These are phyloP conservation scores for Heliconius aoede DNA, from an alignment of 2,888 invertebrate species.

Conservation along the genomic window DNA sequence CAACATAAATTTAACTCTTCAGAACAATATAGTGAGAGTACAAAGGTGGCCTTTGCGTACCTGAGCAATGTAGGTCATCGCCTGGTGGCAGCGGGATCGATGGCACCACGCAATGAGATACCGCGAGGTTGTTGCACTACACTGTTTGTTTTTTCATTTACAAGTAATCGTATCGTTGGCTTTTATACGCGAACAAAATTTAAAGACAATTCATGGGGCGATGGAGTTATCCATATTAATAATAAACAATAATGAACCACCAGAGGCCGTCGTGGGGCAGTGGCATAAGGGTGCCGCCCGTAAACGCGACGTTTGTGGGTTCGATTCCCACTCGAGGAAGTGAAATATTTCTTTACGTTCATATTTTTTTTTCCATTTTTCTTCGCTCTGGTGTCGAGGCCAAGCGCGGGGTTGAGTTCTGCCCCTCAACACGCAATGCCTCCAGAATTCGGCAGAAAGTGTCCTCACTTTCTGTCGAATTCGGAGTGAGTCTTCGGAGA, in stretches of 20 bases:
- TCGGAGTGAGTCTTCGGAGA: too few relatives aligned
- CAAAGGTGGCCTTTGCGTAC: conserved; percentile 36
- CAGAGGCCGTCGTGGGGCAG: too few relatives aligned
- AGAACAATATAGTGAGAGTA: background rate
- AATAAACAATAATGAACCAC: conserved; percentile 8
- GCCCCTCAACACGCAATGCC: too few relatives aligned
- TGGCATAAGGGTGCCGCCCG: too few relatives aligned
- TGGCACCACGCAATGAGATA: conserved; percentile 44
- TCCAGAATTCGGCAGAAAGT: too few relatives aligned
- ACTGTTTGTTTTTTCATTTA: conserved; percentile 42
- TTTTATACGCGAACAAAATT: conserved; percentile 31
- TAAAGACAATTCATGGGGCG: conserved; percentile 21
- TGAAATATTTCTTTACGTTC: too few relatives aligned
- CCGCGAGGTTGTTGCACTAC: conserved; percentile 44
- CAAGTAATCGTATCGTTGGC: conserved; percentile 36
- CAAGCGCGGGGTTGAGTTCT: too few relatives aligned
- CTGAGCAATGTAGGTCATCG: conserved; percentile 47
- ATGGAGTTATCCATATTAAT: conserved; percentile 16
- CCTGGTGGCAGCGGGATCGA: conserved; percentile 41
- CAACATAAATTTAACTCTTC: background rate
- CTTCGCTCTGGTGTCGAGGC: too few relatives aligned
- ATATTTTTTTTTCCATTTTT: too few relatives aligned
- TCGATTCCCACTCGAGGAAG: too few relatives aligned
- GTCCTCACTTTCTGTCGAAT: too few relatives aligned
- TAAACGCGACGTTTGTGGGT: too few relatives aligned